Evolutionary conservation across 2,113 vertebrate species (phyloP).

Genomic region (Actenoides lindsayi): DNA sequence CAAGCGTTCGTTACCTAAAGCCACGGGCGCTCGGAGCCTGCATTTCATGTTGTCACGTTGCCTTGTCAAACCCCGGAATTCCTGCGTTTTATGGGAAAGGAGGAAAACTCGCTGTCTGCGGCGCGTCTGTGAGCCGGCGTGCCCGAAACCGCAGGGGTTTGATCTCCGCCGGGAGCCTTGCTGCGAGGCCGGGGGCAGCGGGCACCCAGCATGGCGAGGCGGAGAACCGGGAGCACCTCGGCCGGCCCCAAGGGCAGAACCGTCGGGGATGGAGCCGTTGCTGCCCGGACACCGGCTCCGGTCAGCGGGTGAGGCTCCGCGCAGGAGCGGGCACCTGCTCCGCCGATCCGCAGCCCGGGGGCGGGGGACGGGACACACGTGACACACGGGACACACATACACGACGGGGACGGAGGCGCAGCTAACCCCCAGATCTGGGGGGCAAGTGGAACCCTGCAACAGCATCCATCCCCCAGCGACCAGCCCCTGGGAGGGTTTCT

Average conservation of each 20-base stretch:
- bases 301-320: background rate
- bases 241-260: background rate
- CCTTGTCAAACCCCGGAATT: slow-evolving; percentile 46
- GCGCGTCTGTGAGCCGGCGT: background rate
- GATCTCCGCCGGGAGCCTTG: background rate
- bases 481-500: background rate
- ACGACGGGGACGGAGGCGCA: background rate
- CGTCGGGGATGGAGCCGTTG: background rate
- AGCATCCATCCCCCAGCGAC: background rate
- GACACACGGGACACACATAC: no score
- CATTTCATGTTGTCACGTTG: slow-evolving; percentile 42
- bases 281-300: background rate
- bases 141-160: background rate
- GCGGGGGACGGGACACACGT: no score
- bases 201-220: background rate
- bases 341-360: accelerated
- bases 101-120: background rate
- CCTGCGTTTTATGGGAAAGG: background rate
- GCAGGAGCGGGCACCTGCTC: background rate
- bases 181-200: background rate
- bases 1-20: background rate
- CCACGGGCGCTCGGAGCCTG: slow-evolving; percentile 2
- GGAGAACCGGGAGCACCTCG: background rate
- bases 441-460: background rate
- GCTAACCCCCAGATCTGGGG: background rate